Percentiles rank a stretch among this genome's conserved stretches.
These are phyloP conservation scores for Babyrousa celebensis DNA, from an alignment of 2,797 vertebrate species.

Conservation along the genomic window DNA sequence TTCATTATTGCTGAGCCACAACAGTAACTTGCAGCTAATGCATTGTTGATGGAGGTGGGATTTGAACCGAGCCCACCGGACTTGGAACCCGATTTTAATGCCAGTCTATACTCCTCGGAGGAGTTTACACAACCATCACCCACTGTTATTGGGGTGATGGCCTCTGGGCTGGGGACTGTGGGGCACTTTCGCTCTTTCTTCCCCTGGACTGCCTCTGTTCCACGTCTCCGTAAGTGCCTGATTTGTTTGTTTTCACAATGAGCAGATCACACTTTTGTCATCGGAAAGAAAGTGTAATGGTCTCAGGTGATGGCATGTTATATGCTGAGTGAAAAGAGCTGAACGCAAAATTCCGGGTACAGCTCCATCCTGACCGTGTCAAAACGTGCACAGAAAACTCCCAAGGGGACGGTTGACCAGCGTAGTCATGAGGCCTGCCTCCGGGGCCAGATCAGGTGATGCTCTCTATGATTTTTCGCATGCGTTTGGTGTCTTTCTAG, in stretches of 20 bases:
- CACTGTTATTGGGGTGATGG: rapidly evolving
- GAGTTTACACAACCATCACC: rapidly evolving
- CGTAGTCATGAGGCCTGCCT: rapidly evolving
- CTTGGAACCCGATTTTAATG: rapidly evolving
- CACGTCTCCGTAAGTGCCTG: not conserved
- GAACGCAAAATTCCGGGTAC: not conserved
- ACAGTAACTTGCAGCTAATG: not conserved
- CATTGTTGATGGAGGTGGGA: not conserved
- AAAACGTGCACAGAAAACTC: rapidly evolving
- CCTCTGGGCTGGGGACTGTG: rapidly evolving
- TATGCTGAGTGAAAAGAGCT: not conserved
- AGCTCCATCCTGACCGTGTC: not conserved
- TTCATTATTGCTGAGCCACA: too few species aligned
- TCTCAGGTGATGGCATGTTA: not conserved
- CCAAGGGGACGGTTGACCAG: rapidly evolving
- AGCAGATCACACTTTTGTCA: not conserved
- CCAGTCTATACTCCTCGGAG: rapidly evolving
- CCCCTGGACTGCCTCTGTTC: not conserved
- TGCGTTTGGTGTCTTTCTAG: not conserved
- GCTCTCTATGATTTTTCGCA: not conserved
- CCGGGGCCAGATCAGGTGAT: not conserved
- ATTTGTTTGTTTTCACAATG: not conserved
- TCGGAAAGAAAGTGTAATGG: not conserved
- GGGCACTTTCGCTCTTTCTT: not conserved
- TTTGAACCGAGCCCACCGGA: not conserved